Evolutionary conservation across 2,113 vertebrate genomes (phyloP), one percentile per base, ranked within the genome.

Genomic region (Gambusia affinis): DNA sequence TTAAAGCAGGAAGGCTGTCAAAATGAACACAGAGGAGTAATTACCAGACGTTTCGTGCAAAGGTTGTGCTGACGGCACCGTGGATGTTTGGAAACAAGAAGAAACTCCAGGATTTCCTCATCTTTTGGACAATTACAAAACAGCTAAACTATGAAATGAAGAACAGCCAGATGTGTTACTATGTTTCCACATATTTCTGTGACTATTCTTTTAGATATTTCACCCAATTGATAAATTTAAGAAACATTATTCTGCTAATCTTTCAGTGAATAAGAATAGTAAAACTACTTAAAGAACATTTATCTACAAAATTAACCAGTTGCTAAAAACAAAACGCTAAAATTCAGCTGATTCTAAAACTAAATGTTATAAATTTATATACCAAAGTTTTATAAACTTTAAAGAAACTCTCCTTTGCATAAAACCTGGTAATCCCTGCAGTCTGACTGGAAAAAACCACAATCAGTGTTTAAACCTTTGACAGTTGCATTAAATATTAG

Each of bases 1-100:
- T 80, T 71, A 78, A 74, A 64, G 75, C 47, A 62, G 17, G 39
- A 72, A 68, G 15, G 31, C 12, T n/a, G 0, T 35, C 57, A 24
- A 37, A 80, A 60, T 67, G 44, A 77, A 42, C 57, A 22, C 17
- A 27, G 19, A 14, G 1, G 19, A 44, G 10, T 15, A 70, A 33
- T 47, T 62, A 24, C 10, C 47, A 69, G 30, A 29, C 44, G 6
- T 1, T 33, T 31, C 24, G 28, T 51, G 39, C 12, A 28, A 67
- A 67, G 14, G 2, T 29, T 42, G 28, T 42, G 30, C 17, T 33
- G 62, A 64, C 33, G 62, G 17, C 24, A 12, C 11, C 0, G 31
- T 4, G 22, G 64, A 65, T 39, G 64, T n/a, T 65, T 39, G 31
- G 22, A 37, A 39, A 37, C 64, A 65, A 35, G 35, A 24, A 33